Conservation (phyloP, 2,888 invertebrate species). For the Heteropelma amictum region DNA sequence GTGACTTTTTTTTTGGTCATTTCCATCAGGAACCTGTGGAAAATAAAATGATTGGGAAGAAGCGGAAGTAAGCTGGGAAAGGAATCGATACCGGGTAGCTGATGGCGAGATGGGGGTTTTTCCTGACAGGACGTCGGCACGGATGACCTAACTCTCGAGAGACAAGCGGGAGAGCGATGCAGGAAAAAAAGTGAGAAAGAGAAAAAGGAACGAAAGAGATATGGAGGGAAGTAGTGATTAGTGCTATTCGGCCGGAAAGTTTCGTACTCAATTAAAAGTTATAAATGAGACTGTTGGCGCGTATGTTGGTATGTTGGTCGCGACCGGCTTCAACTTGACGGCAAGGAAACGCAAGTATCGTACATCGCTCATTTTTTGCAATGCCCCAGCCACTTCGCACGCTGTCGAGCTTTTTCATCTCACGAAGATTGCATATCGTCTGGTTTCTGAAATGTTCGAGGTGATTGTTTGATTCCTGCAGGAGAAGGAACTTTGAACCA, state of each 20-base stretch:
- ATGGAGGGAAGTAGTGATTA: conserved; percentile 61
- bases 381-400: background rate
- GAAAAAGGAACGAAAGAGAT: conserved; percentile 37
- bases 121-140: conserved; percentile 58
- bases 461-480: background rate
- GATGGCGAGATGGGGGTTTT: conserved; percentile 53
- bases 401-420: background rate
- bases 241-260: conserved; percentile 65
- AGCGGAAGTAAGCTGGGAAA: background rate
- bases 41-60: background rate
- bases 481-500: background rate
- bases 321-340: conserved; percentile 1
- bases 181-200: conserved; percentile 18
- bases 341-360: conserved; percentile 9
- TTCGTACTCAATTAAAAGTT: conserved; percentile 74
- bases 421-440: background rate
- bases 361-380: background rate
- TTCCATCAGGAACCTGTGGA: conserved; percentile 30
- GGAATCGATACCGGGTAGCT: conserved; percentile 51
- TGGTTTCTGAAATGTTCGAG: no score
- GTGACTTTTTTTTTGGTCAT: conserved; percentile 4
- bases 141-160: conserved; percentile 58
- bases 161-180: conserved; percentile 45
- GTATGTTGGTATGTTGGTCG: conserved; percentile 51
- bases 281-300: conserved; percentile 69